These are phyloP conservation scores for Nylanderia fulva DNA, from an alignment of 1,140 invertebrate species.

Conservation along the genomic window DNA sequence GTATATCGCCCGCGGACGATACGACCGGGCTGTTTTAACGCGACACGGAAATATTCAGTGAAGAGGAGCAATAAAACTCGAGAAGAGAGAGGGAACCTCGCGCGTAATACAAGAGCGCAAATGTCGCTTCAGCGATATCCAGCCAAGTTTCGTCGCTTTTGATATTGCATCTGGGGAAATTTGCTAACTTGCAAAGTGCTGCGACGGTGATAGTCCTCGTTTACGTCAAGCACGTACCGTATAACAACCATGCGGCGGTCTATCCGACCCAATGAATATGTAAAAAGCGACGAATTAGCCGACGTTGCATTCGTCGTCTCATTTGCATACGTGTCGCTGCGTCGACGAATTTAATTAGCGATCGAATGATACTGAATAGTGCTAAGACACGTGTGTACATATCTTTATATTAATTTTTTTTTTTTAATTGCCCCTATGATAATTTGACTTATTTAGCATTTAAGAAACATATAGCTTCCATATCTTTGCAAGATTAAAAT, in stretches of 20 bases:
- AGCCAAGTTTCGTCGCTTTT: conserved; percentile 48
- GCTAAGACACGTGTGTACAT: not conserved
- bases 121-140: conserved; percentile 25
- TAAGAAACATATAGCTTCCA: too few relatives aligned
- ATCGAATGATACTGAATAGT: conserved; percentile 16
- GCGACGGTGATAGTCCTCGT: conserved; percentile 34
- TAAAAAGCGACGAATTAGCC: conserved; percentile 34
- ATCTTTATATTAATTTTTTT: too few relatives aligned
- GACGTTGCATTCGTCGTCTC: not conserved
- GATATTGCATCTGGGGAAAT: conserved; percentile 48
- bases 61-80: conserved; percentile 35
- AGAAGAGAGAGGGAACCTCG: not conserved
- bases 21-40: conserved; percentile 27
- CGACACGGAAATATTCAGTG: conserved; percentile 47
- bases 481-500: too few relatives aligned
- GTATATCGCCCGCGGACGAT: conserved; percentile 53
- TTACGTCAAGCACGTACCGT: conserved; percentile 42
- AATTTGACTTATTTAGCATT: too few relatives aligned
- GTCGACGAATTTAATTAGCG: conserved; percentile 23
- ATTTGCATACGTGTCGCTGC: not conserved
- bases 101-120: conserved; percentile 10
- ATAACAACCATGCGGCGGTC: conserved; percentile 14
- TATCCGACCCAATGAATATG: conserved; percentile 44
- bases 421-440: too few relatives aligned
- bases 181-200: conserved; percentile 50